Evolutionary conservation across 2,888 invertebrate species (phyloP), one percentile per base, ranked within the genome.

Genomic region (Rhorus exstirpatorius): DNA sequence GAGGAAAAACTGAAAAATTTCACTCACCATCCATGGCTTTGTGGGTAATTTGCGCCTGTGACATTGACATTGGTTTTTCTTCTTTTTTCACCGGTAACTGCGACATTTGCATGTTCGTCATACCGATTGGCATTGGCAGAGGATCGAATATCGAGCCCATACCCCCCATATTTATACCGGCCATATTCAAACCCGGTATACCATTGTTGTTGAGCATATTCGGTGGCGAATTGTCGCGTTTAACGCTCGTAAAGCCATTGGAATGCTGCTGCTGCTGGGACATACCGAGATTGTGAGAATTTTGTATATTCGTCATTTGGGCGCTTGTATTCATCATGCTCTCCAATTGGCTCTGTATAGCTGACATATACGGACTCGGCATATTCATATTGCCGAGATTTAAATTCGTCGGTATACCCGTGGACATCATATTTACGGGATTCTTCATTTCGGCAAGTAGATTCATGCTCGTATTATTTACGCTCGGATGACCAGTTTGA

Each of bases 71-170:
- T 0, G 94, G 94, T n/a, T 93, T 93, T 63, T 96, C 95, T 82
- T 95, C 95, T 86, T 95, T 95, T 84, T 94, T 95, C 17, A 93
- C 85, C 0, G 93, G 90, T n/a, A 94, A 93, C 92, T 93, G 90
- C 87, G 88, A 93, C 83, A 92, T 93, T 83, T 92, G 93, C 90
- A 93, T 93, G 17, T 91, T 90, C 93, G 89, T 88, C 93, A 89
- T 88, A 26, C 87, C 84, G 12, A 88, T 84, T 31, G 84, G 84
- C 71, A 90, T 88, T 41, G 95, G 95, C 51, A 95, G 87, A 0
- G 96, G 95, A 88, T 96, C 96, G 87, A 96, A 96, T 86, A 96
- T 95, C 17, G 96, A 96, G 0, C 95, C 93, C 78, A 95, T 95
- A n/a, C 88, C 88, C 0, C 94, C 94, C 89, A 94, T 93, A 81